Evolutionary conservation across 1,140 invertebrate species (phyloP), one percentile per base, ranked within the genome.

Genomic region (Steinernema feltiae): DNA sequence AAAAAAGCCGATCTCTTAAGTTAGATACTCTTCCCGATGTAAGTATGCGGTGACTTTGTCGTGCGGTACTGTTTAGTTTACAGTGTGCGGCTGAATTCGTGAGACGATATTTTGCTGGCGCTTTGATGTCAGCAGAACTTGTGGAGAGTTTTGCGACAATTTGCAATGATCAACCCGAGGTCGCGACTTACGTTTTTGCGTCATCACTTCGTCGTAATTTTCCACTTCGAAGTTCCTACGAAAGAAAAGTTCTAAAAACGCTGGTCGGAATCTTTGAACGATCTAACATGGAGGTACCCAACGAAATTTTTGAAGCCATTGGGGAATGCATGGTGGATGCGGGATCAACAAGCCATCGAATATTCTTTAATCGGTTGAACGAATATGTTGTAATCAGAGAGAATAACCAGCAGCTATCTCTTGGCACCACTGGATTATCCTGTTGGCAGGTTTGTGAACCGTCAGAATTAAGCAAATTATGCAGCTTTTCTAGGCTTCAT

Each of bases 391-490:
- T 27, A 63, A 63, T 63, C 24, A 15, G 53, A 7, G 53, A 63
- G 53, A 63, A 27, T 21, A 63, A 63, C 53, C 7, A 63, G 24
- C 53, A 63, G 15, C 24, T 63, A 7, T 63, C 53, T 21, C 53
- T 15, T 27, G 53, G 53, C 15, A 63, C 53, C 3, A 63, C 53
- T 3, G 53, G 53, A 12, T 27, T 63, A 27, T 63, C 53, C 3
- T 63, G 53, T 63, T 63, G 53, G 53, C 53, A 63, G 53, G 53
- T 63, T 12, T 15, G 53, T 63, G 53, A 63, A 63, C 24, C 15
- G n/a, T 7, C n/a, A 46, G 41, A n/a, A 7, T 27, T 63, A 3
- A n/a, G 12, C 15, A n/a, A 63, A 17, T 17, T n/a, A 17, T 15
- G 53, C 2, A n/a, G 15, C 2, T 63, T 63, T n/a, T 63, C 3